Conservation (phyloP, 2,797 vertebrate genomes). For the Buphagus erythrorhynchus region DNA sequence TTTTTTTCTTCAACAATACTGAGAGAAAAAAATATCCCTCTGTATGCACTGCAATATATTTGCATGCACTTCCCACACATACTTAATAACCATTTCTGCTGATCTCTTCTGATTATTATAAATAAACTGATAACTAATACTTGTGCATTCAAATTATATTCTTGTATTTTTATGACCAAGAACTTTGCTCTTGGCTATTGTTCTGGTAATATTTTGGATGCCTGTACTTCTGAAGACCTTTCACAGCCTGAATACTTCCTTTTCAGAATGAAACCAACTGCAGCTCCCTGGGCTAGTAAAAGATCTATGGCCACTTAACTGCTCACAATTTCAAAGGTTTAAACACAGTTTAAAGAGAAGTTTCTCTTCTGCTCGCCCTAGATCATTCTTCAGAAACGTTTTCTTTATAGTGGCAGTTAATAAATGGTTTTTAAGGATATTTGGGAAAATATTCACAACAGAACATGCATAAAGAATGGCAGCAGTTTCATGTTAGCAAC, state of each 20-base stretch:
- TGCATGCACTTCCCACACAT: not conserved
- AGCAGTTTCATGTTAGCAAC: not conserved
- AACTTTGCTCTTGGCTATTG: not conserved
- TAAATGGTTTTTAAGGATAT: not conserved
- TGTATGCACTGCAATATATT: too few species aligned
- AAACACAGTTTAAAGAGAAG: not conserved
- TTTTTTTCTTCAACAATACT: not conserved
- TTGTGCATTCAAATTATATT: not conserved
- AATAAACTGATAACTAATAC: not conserved
- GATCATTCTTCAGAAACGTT: not conserved
- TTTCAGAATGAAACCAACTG: not conserved
- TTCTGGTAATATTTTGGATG: not conserved
- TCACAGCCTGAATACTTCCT: not conserved
- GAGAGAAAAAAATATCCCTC: not conserved
- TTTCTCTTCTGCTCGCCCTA: not conserved
- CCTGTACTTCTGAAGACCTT: not conserved
- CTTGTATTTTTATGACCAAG: not conserved
- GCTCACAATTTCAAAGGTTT: not conserved
- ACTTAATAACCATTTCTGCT: not conserved
- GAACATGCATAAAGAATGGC: not conserved
- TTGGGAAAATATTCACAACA: not conserved
- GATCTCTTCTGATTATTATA: not conserved
- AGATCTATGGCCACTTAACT: not conserved
- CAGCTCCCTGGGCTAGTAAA: not conserved
- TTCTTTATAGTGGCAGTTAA: not conserved